Percentiles rank a stretch among this genome's conserved stretches.
These are phyloP conservation scores for Perithous albicinctus DNA, from an alignment of 2,888 invertebrate species.

Conservation along the genomic window DNA sequence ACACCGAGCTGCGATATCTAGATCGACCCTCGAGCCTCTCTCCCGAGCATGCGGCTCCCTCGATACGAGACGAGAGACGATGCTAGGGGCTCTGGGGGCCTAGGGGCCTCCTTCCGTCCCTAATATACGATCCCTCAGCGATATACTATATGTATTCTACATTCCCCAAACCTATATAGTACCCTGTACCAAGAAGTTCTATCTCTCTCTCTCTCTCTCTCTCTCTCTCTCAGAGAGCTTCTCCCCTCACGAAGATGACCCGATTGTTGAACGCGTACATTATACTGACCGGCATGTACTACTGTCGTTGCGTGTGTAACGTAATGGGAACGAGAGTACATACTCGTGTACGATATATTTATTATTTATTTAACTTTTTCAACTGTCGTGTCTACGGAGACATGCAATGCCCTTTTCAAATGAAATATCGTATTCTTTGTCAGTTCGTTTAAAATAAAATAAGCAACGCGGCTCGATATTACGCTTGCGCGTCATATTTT, in stretches of 20 bases:
- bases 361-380: not conserved
- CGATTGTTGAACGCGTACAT: not conserved
- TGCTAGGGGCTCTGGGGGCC: conserved; percentile 52
- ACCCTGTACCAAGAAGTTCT: conserved; percentile 4
- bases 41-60: conserved; percentile 50
- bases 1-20: conserved; percentile 48
- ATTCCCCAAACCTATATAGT: conserved; percentile 7
- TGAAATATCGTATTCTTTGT: too few species aligned
- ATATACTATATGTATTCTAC: conserved; percentile 21
- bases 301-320: not conserved
- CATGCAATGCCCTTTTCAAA: too few species aligned
- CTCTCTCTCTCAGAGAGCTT: too few species aligned
- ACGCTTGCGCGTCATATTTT: too few species aligned
- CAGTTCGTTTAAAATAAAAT: too few species aligned
- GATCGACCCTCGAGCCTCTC: conserved; percentile 59
- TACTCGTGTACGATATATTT: not conserved
- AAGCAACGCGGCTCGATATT: too few species aligned
- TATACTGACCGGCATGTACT: not conserved
- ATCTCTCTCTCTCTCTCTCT: too few species aligned
- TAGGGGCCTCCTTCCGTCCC: conserved; percentile 53
- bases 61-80: conserved; percentile 50
- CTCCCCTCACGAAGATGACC: not conserved
- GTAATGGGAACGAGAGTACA: not conserved
- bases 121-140: conserved; percentile 59
- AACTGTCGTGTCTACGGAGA: too few species aligned